Base-by-base conservation (phyloP, 2,797 vertebrate species). In the Heterohyrax brucei region DNA sequence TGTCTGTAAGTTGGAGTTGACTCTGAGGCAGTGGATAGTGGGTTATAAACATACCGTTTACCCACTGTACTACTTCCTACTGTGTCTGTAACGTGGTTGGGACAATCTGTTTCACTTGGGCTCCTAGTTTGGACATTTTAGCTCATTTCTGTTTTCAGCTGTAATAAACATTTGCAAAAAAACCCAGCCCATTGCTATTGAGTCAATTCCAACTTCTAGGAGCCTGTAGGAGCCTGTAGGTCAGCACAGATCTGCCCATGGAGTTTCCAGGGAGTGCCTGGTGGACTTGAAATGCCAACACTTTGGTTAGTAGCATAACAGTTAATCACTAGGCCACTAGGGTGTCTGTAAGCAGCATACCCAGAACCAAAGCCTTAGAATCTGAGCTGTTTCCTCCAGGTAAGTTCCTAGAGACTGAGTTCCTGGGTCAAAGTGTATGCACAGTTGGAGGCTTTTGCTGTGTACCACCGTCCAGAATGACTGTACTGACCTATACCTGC, bases 61-160 rank as follows among this genome's bases (percentile, higher is more conserved):
- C 10, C 13, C 1, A 9, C 21, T 3, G 66, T n/a, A 5, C 28
- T 2, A 18, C 7, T 72, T 18, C 68, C 7, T 5, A 39, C 8
- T 39, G 6, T 72, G 21, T 72, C 68, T 33, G 2, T 5, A 33
- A n/a, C 9, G 12, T 18, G 4, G 62, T 7, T 24, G 2, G 48
- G 12, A 33, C 5, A 4, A 12, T 26, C 19, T 0, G 4, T 19
- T 22, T 30, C n/a, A 14, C 24, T 7, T 13, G 1, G 21, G 1
- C 70, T 72, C 26, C 64, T 21, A 0, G 3, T 13, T 1, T 13
- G 44, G 87, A 26, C 64, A 6, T 10, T 7, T 30, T 2, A 7
- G 26, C 26, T 30, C 68, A 48, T 26, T n/a, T 46, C 73, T 50
- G n/a, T 26, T 66, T n/a, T 73, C 46, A 59, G 85, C 53, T 46